Base-by-base conservation (phyloP, 1,140 invertebrate species). In the Heliconius nattereri region DNA sequence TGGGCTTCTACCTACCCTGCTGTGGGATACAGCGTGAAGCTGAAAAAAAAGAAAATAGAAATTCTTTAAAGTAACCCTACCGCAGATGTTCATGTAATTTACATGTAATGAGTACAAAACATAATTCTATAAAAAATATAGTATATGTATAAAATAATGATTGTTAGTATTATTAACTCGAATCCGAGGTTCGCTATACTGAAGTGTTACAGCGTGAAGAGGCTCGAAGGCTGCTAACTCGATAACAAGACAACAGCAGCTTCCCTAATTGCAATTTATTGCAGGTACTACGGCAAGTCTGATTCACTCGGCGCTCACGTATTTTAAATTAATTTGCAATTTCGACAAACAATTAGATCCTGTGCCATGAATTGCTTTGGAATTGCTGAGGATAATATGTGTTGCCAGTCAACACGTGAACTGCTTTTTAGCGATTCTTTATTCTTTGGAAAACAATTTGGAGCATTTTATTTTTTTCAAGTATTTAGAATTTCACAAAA, bases 191-290 rank as follows among this genome's bases (percentile, higher is more conserved):
- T 82, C 81, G 79, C 75, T 84, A 81, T 81, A 86, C 85, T 88
- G 86, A 84, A 92, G 92, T 90, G 89, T 85, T 84, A 84, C 82
- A 84, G 79, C 81, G 85, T 78, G 82, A 84, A 87, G 89, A 90
- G 86, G 87, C 87, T 90, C 83, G 88, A 90, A 90, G 89, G 88
- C 92, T 90, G 90, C 92, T 93, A 94, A 94, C 92, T 94, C 89
- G 90, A 94, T 94, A 94, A 94, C 92, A 93, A 94, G 92, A 93
- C 89, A 92, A 92, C 91, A 90, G 90, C 91, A 91, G 91, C 87
- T 92, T 86, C 91, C 90, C 92, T 93, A 94, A 94, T 94, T 94
- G 92, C 91, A 94, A 94, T 94, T 94, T 94, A 92, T 94, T 93
- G 91, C 92, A 94, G 92, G 92, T 93, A 92, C 92, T 93, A 92